Conservation (phyloP, 2,888 invertebrate genomes). For the Melinaea menophilus region DNA sequence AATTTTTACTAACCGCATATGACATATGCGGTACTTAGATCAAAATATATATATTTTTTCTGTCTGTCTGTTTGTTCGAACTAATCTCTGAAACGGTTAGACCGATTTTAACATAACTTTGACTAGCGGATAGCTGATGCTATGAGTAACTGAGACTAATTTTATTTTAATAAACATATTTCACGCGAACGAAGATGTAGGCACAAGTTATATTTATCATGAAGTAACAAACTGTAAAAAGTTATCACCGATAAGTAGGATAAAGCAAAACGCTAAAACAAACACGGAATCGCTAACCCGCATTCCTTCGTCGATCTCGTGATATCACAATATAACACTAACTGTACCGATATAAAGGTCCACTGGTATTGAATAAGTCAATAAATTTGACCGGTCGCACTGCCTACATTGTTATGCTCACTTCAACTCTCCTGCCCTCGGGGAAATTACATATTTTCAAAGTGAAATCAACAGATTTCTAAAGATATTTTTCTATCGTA, state of each 20-base stretch:
- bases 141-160: too few species aligned
- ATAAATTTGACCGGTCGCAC: slow-evolving; percentile 57
- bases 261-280: slow-evolving; percentile 62
- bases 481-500: too few species aligned
- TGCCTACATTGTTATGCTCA: slow-evolving; percentile 31
- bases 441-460: not conserved
- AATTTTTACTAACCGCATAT: too few species aligned
- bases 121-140: too few species aligned
- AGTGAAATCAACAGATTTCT: not conserved
- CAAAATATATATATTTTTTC: too few species aligned
- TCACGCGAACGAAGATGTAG: too few species aligned
- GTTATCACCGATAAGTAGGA: slow-evolving; percentile 67
- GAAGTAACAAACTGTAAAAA: slow-evolving; percentile 54
- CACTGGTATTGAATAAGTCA: slow-evolving; percentile 56
- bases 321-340: slow-evolving; percentile 73
- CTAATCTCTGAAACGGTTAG: too few species aligned
- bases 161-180: too few species aligned
- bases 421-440: slow-evolving; percentile 11
- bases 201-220: too few species aligned
- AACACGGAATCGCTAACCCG: slow-evolving; percentile 52
- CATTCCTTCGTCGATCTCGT: slow-evolving; percentile 54
- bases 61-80: too few species aligned
- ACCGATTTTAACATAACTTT: too few species aligned
- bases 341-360: slow-evolving; percentile 64
- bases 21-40: too few species aligned